Evolutionary conservation across 2,113 vertebrate species (phyloP).

Genomic region (Limanda limanda): DNA sequence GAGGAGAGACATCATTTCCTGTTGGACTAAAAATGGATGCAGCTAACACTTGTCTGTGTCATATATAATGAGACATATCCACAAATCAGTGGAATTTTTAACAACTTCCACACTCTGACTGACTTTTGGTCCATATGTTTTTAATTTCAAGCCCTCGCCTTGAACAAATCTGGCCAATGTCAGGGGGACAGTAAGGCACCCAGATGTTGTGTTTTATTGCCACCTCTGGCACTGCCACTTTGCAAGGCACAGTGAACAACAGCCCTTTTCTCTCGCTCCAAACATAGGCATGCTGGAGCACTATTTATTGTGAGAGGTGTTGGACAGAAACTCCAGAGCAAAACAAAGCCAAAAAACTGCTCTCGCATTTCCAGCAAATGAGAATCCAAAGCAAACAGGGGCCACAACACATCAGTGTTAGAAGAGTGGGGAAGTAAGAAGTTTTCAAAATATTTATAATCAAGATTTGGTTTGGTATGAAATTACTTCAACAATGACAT

Average conservation of each 20-base stretch:
- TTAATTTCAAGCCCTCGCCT: neutral
- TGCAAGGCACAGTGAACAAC: conserved; percentile 12
- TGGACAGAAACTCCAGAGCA: conserved; percentile 39
- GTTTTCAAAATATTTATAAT: neutral
- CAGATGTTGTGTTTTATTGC: neutral
- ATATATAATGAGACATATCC: neutral
- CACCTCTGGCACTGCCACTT: conserved; percentile 14
- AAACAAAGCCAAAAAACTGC: conserved; percentile 21
- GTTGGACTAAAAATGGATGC: neutral
- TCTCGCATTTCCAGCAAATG: conserved; percentile 12
- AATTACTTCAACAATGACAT: neutral
- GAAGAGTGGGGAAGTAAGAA: neutral
- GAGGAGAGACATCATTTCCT: neutral
- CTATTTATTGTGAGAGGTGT: conserved; percentile 31
- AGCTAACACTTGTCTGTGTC: neutral
- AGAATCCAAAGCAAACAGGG: conserved; percentile 41
- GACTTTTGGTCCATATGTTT: neutral
- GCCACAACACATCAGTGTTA: neutral
- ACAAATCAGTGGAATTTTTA: conserved; percentile 1
- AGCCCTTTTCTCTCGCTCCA: conserved; percentile 43
- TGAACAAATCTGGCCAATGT: conserved; percentile 3
- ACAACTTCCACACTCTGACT: neutral
- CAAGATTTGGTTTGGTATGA: neutral
- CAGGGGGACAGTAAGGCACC: neutral
- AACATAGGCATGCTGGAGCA: conserved; percentile 61